Percentiles rank a stretch among this genome's conserved stretches.
Conservation (phyloP, 1,140 invertebrate genomes). For the Calephelis nemesis region DNA sequence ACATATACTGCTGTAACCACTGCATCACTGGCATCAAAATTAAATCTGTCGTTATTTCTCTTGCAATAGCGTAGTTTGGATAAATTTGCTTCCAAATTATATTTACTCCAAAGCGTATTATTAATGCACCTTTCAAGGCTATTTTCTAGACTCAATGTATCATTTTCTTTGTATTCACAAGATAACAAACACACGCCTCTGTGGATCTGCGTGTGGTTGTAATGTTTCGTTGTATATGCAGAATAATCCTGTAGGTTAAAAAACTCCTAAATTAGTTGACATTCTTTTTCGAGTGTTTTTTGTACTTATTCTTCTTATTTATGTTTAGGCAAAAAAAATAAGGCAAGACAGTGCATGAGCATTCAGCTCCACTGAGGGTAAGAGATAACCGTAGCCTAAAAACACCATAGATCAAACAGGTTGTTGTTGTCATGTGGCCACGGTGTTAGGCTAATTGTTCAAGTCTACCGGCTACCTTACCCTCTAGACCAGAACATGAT, state of each 20-base stretch:
- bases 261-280: no score
- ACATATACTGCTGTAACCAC: slow-evolving; percentile 34
- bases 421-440: no score
- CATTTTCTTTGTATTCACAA: slow-evolving; percentile 31
- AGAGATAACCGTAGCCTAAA: no score
- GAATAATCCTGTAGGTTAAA: slow-evolving; percentile 56
- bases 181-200: slow-evolving; percentile 72
- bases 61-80: slow-evolving; percentile 37
- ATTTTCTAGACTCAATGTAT: slow-evolving; percentile 28
- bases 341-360: no score
- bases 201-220: slow-evolving; percentile 77
- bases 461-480: no score
- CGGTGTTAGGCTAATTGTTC: no score
- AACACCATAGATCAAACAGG: no score
- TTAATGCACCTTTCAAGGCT: slow-evolving; percentile 41
- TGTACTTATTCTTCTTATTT: no score
- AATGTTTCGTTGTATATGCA: slow-evolving; percentile 67
- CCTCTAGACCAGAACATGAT: no score
- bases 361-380: no score
- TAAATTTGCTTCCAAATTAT: slow-evolving; percentile 37
- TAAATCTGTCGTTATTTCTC: slow-evolving; percentile 28
- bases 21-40: slow-evolving; percentile 35
- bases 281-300: no score
- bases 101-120: slow-evolving; percentile 36
- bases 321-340: no score